phyloP scores from a whole-genome alignment of 2,888 invertebrate species.

The Parapristionchus giblindavisi region DNA sequence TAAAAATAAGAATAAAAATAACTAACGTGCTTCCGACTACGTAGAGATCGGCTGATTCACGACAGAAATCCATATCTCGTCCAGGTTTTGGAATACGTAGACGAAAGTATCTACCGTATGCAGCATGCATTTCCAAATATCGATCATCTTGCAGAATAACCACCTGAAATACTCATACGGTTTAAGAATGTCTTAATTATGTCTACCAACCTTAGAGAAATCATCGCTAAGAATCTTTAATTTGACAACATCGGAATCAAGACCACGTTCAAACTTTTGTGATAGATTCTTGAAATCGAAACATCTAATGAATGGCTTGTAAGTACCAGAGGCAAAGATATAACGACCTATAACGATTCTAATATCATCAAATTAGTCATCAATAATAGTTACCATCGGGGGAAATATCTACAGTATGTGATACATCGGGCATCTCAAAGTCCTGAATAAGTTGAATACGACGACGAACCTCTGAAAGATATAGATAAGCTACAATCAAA shows the following conservation, averaged over 20 bases:
- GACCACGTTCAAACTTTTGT: constrained; percentile 95
- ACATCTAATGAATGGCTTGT: constrained; percentile 94
- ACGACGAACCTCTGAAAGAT: constrained; percentile 79
- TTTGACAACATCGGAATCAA: constrained; percentile 94
- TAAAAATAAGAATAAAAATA: background rate
- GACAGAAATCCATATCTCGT: constrained; percentile 89
- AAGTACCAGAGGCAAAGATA: constrained; percentile 84
- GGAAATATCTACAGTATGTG: constrained; percentile 84
- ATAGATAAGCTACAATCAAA: background rate
- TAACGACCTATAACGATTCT: constrained; percentile 76
- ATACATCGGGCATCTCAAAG: constrained; percentile 95
- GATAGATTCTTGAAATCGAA: constrained; percentile 95
- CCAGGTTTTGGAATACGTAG: constrained; percentile 93
- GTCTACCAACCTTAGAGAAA: constrained; percentile 93
- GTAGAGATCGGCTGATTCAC: constrained; percentile 88
- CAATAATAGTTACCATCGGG: constrained; percentile 77
- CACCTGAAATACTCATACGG: constrained; percentile 76
- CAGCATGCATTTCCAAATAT: constrained; percentile 93
- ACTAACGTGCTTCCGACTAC: constrained; percentile 85
- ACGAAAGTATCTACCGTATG: constrained; percentile 88
- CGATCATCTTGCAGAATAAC: constrained; percentile 89
- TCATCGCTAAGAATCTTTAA: constrained; percentile 92
- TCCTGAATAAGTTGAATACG: constrained; percentile 97
- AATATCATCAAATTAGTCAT: background rate
- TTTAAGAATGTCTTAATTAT: background rate